These are phyloP conservation scores for Heliconius himera DNA, from an alignment of 1,140 invertebrate species.

Conservation along the genomic window DNA sequence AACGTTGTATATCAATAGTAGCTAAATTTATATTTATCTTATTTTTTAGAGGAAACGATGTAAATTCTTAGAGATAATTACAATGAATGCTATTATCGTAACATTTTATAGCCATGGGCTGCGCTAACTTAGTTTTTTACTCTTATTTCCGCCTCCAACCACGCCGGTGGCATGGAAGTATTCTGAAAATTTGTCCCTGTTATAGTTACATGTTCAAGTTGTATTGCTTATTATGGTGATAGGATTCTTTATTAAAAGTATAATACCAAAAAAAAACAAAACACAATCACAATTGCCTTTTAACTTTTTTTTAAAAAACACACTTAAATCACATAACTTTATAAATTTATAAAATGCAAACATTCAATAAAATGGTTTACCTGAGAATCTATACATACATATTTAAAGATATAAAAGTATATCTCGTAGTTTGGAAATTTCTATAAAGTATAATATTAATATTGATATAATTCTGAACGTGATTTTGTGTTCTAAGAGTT, in stretches of 20 bases:
- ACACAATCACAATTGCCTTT: too few relatives aligned
- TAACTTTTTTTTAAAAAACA: not conserved
- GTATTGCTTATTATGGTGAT: too few relatives aligned
- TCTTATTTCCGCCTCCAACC: not conserved
- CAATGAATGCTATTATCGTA: slow-evolving; percentile 9
- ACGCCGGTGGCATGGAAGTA: too few relatives aligned
- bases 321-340: too few relatives aligned
- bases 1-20: not conserved
- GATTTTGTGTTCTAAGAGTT: not conserved
- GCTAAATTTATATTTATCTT: not conserved
- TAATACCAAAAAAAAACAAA: too few relatives aligned
- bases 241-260: too few relatives aligned
- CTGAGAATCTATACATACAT: too few relatives aligned
- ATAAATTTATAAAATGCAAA: too few relatives aligned
- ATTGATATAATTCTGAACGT: not conserved
- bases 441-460: too few relatives aligned
- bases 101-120: not conserved
- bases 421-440: too few relatives aligned
- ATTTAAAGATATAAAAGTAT: too few relatives aligned
- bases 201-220: not conserved
- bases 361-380: too few relatives aligned
- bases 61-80: not conserved
- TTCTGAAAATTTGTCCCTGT: not conserved
- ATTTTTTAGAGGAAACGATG: not conserved
- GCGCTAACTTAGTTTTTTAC: not conserved